These are phyloP conservation scores for Drosophila koepferae DNA, from an alignment of 2,888 invertebrate genomes.

Conservation along the genomic window DNA sequence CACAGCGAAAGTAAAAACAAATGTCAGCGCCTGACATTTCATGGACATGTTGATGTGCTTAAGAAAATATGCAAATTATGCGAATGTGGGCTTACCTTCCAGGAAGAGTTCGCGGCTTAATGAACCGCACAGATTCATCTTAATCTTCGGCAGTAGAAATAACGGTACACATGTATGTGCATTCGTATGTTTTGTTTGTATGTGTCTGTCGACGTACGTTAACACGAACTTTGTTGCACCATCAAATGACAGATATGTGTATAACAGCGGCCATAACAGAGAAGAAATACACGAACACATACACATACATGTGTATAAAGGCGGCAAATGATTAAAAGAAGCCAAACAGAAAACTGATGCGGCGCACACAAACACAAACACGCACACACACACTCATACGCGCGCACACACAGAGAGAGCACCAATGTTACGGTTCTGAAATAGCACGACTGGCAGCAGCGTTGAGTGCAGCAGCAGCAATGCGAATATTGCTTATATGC, in stretches of 20 bases:
- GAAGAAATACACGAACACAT: conserved; percentile 6
- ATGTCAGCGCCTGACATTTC: background rate
- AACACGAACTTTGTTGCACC: conserved; percentile 33
- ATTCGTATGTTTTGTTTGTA: background rate
- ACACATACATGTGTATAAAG: conserved; percentile 10
- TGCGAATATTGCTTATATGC: conserved; percentile 44
- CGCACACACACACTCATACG: conserved; percentile 2
- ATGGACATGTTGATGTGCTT: conserved; percentile 1
- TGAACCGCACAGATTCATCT: conserved; percentile 27
- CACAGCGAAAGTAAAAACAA: background rate
- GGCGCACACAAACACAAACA: conserved; percentile 16
- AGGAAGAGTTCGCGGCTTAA: conserved; percentile 22
- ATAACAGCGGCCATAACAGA: conserved; percentile 31
- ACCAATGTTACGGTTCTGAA: conserved; percentile 50
- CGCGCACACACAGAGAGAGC: conserved; percentile 14
- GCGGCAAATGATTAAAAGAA: conserved; percentile 61
- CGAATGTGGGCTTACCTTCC: conserved; percentile 26
- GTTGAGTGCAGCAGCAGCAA: conserved; percentile 31
- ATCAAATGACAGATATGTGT: conserved; percentile 32
- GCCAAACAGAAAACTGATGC: conserved; percentile 52
- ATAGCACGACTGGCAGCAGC: conserved; percentile 43
- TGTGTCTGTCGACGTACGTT: conserved; percentile 13
- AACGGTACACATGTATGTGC: background rate
- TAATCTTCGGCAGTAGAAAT: conserved; percentile 1
- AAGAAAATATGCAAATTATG: conserved; percentile 20